phyloP scores from a whole-genome alignment of 2,113 vertebrate species.

The Apteryx owenii region DNA sequence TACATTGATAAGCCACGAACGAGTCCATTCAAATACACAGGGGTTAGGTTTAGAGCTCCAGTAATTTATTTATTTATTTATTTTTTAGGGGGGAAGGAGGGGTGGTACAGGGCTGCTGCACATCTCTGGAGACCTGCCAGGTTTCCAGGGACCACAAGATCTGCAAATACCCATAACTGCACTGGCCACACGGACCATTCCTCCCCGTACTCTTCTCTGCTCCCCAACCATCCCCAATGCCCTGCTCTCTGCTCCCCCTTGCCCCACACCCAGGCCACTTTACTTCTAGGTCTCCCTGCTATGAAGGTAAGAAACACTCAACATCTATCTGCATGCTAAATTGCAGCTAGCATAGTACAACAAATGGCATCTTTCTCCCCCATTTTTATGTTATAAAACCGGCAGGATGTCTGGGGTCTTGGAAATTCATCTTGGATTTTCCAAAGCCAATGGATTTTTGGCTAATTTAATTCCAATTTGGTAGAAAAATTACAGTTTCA shows the following conservation, averaged over 20 bases:
- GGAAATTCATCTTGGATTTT: background rate
- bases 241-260: background rate
- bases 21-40: background rate
- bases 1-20: background rate
- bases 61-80: background rate
- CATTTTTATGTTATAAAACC: background rate
- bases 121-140: background rate
- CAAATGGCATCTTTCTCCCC: background rate
- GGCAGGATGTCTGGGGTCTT: background rate
- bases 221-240: too few species aligned
- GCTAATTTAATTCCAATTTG: background rate
- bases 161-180: background rate
- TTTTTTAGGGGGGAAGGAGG: too few species aligned
- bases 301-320: too few species aligned
- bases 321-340: background rate
- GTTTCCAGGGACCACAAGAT: background rate
- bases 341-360: background rate
- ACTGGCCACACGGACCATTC: rapidly evolving
- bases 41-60: background rate
- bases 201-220: background rate
- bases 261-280: background rate
- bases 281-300: too few species aligned
- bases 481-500: background rate
- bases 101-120: background rate
- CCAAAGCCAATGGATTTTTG: background rate